Base-by-base conservation (phyloP, 2,797 vertebrate species). In the Propithecus perrieri region DNA sequence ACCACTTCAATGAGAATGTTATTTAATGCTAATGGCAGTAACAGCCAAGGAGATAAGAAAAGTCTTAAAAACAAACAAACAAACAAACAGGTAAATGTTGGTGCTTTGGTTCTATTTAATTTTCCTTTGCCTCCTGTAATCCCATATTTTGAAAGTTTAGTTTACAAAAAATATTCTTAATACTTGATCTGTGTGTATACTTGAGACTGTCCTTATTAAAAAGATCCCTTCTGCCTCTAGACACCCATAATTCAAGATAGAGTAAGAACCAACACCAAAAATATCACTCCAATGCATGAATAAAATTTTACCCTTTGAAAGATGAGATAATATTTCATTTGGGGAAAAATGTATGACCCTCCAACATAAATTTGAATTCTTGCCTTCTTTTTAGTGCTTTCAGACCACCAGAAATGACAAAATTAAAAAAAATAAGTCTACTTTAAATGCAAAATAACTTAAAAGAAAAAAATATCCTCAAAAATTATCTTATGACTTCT, bases 301-400 rank as follows among this genome's bases (percentile, higher is more conserved):
- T 81, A 88, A 85, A 69, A 33, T 74, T 24, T 89, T 76, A 63
- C 28, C n/a, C 92, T 86, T 96, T 91, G 30, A 84, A 72, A 61
- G 26, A 85, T 63, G 33, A 85, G n/a, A 95, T 95, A 90, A 72
- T 76, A 30, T 9, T 53, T 65, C 91, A 17, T 91, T 79, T 91
- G 71, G 33, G 38, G 48, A 14, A 89, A 91, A 79, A 69, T 30
- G 10, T 43, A 22, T 75, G 41, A 33, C 28, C 30, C 55, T 46
- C 28, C 65, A 43, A 57, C 50, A 61, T 85, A 61, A 63, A 76
- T 86, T 69, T 85, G 89, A 96, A 80, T 35, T 50, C 15, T 22
- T 41, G 1, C 41, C 2, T 33, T 1, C 33, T 91, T 89, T 84
- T 57, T 24, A 94, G 53, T 75, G 30, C 63, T 59, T 86, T 84